Base-by-base conservation (phyloP, 2,888 invertebrate genomes). In the Cosmia pyralina region DNA sequence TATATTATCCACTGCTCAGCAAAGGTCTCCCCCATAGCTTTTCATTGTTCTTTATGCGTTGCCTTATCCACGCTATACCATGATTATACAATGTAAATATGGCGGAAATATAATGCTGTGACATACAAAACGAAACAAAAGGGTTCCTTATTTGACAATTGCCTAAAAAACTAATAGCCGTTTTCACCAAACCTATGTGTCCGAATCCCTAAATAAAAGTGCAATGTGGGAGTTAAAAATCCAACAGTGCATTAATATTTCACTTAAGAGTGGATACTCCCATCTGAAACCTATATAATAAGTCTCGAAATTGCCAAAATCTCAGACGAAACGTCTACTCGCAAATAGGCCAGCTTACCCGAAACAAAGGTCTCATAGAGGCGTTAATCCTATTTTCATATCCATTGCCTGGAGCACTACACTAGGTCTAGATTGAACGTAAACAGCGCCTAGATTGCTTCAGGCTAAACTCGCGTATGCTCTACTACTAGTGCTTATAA, bases 371-470 rank as follows among this genome's bases (percentile, higher is more conserved):
- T 22, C 28, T 64, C 55, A 75, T 73, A 50, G n/a, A 59, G 67
- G 58, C 77, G 65, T 65, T 73, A 82, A 82, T 76, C 77, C 66
- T 79, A 71, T 77, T 84, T 77, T 77, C 81, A 75, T 67, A 79
- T 79, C 79, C 68, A 76, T 74, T 69, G 76, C 75, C 83, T 82
- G 50, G n/a, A 34, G 53, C 62, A n/a, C 46, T n/a, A n/a, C n/a
- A n/a, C 59, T 65, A 72, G 75, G 70, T 82, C 79, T 80, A 88
- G 85, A 89, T 89, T 86, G 87, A 89, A 89, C 77, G 85, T 86
- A 85, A 89, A 89, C 88, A 89, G 82, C 66, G 75, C 55, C 77
- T 82, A 85, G 86, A 89, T 88, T 88, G 90, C 88, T 85, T 67
- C 52, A 44, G 60, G 79, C 76, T 77, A 71, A 81, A 64, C 70